Base-by-base conservation (phyloP, 2,888 invertebrate species). In the Protonemura montana region DNA sequence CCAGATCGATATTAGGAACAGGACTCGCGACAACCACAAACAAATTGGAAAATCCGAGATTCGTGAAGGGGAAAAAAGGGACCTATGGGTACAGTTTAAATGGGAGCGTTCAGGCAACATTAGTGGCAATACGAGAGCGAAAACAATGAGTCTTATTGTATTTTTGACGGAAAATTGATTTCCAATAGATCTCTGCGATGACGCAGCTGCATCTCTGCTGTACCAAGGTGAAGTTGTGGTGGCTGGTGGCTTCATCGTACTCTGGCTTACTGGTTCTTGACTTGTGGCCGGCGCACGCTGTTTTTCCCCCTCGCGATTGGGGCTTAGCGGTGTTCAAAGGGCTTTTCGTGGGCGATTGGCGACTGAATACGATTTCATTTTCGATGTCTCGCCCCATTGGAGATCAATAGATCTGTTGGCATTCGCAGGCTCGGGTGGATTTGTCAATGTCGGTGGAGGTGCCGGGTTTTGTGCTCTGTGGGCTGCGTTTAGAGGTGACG, bases 41-140 rank as follows among this genome's bases (percentile, higher is more conserved):
- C 81, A 81, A 81, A 81, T 29, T 81, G 81, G 81, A 81, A 81
- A 81, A 81, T 28, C 81, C 28, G 30, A 81, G 81, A 30, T 80
- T 30, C 81, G 28, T 27, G 13, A 78, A 28, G 78, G 76, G 28
- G 78, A 16, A n/a, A 78, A 78, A 26, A 78, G 59, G 3, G 16
- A 21, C 59, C 16, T 21, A 1, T 10, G 21, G 59, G 59, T 2
- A 10, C 59, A 35, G 35, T 35, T 35, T 35, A 35, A 35, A 35
- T 10, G 59, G 59, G 16, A 10, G 59, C 59, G 59, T n/a, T n/a
- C 59, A 21, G 13, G 21, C 25, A 78, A 59, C 59, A 59, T 10
- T 59, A 21, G 2, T 59, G 21, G 59, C 59, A 21, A 59, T 59
- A 21, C 59, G 6, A 10, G 59, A 2, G 59, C 59, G 59, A 59